Percentiles rank a stretch among this genome's conserved stretches.
Conservation (phyloP, 1,140 invertebrate genomes). For the Andricus grossulariae region DNA sequence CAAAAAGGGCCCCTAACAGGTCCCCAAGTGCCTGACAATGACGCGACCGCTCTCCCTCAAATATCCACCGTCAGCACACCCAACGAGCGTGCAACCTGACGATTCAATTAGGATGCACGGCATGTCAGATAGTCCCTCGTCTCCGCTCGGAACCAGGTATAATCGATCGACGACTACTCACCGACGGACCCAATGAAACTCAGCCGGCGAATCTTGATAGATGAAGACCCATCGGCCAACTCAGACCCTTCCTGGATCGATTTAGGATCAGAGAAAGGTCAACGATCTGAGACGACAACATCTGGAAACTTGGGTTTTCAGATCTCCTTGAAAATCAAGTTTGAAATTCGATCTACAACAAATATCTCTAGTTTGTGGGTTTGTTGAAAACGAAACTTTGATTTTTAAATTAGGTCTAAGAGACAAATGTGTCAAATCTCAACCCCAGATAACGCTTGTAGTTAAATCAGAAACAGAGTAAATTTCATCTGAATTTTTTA, state of each 20-base stretch:
- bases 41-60: slow-evolving; percentile 65
- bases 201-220: slow-evolving; percentile 49
- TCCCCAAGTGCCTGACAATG: slow-evolving; percentile 48
- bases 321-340: too few relatives aligned
- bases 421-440: too few relatives aligned
- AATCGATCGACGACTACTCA: slow-evolving; percentile 60
- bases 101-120: slow-evolving; percentile 71
- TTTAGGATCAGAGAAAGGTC: neutral
- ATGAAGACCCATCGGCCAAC: slow-evolving; percentile 51
- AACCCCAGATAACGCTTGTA: too few relatives aligned
- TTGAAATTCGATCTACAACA: too few relatives aligned
- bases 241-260: slow-evolving; percentile 5
- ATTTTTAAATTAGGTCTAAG: too few relatives aligned
- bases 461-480: too few relatives aligned
- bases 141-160: slow-evolving; percentile 46
- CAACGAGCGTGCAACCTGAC: slow-evolving; percentile 61
- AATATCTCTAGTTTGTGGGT: too few relatives aligned
- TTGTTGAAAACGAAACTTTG: too few relatives aligned
- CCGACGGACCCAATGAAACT: slow-evolving; percentile 39
- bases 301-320: too few relatives aligned
- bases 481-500: too few relatives aligned
- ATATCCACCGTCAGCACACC: slow-evolving; percentile 64
- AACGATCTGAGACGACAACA: neutral
- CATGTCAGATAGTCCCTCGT: slow-evolving; percentile 44
- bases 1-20: slow-evolving; percentile 51